Conservation (phyloP, 2,888 invertebrate species). For the Lacanobia wlatinum region DNA sequence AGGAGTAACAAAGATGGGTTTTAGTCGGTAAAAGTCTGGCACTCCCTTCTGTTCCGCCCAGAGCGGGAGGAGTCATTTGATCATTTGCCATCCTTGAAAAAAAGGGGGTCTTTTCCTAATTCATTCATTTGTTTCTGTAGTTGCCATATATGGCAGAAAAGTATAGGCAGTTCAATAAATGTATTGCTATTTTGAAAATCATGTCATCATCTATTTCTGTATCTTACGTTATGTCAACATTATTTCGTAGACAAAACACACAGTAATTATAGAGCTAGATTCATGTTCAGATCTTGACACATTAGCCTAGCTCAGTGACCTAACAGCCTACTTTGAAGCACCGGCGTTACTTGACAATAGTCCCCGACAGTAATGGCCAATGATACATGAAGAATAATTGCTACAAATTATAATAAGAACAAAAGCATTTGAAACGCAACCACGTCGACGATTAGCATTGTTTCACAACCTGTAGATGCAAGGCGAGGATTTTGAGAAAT, state of each 20-base stretch:
- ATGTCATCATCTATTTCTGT: slow-evolving; percentile 11
- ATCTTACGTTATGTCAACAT: slow-evolving; percentile 13
- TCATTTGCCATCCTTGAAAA: too few species aligned
- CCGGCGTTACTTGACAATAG: slow-evolving; percentile 31
- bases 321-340: slow-evolving; percentile 32
- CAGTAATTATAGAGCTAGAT: slow-evolving; percentile 28
- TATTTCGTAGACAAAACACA: slow-evolving; percentile 36
- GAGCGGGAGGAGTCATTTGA: too few species aligned
- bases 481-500: slow-evolving; percentile 33
- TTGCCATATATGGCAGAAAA: not conserved
- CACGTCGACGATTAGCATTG: slow-evolving; percentile 42
- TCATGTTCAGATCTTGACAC: slow-evolving; percentile 47
- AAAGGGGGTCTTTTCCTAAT: too few species aligned
- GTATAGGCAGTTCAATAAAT: too few species aligned
- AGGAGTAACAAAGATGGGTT: too few species aligned
- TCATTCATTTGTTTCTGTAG: too few species aligned
- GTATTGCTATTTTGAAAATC: not conserved
- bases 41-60: too few species aligned
- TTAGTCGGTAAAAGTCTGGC: too few species aligned
- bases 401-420: slow-evolving; percentile 53
- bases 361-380: slow-evolving; percentile 8
- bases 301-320: slow-evolving; percentile 50
- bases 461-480: slow-evolving; percentile 34
- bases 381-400: slow-evolving; percentile 40
- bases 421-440: slow-evolving; percentile 42